A percentile compares a stretch with the other conserved stretches of the same genome.
Conservation (phyloP, 2,113 vertebrate species). For the Maccullochella peelii region DNA sequence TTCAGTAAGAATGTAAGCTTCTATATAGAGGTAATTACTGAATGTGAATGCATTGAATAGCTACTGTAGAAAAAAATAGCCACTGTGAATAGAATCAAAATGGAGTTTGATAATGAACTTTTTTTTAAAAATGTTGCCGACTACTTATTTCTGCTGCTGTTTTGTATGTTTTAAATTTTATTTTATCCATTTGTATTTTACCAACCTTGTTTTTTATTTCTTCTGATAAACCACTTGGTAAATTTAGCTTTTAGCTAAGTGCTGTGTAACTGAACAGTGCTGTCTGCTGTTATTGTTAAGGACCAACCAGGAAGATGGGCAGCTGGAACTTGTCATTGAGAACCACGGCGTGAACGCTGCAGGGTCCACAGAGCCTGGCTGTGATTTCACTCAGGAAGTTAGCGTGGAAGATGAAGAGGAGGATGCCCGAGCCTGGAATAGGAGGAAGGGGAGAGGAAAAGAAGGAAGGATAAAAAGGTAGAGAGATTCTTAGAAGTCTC, state of each 20-base stretch:
- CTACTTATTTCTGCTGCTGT: no score
- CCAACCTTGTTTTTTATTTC: neutral
- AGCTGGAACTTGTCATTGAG: slow-evolving; percentile 98
- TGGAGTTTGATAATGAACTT: neutral
- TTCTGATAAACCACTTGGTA: neutral
- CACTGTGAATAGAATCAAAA: neutral
- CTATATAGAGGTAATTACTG: neutral
- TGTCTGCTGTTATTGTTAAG: neutral
- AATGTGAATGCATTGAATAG: neutral
- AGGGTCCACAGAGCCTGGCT: slow-evolving; percentile 93
- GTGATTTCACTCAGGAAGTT: slow-evolving; percentile 92
- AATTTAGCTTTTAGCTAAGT: neutral
- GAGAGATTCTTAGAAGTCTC: neutral
- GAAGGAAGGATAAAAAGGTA: no score
- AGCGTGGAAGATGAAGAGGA: slow-evolving; percentile 95
- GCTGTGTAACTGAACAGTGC: neutral
- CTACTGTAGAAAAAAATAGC: neutral
- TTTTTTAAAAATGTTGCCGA: no score
- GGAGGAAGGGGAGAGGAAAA: neutral
- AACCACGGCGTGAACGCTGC: slow-evolving; percentile 95
- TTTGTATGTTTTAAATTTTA: neutral
- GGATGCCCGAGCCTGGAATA: slow-evolving; percentile 90
- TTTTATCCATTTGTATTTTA: neutral
- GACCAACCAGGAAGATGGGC: slow-evolving; percentile 93
- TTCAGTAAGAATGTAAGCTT: neutral